Evolutionary conservation across 2,797 vertebrate species (phyloP), one percentile per base, ranked within the genome.

Genomic region (Pempheris klunzingeri): DNA sequence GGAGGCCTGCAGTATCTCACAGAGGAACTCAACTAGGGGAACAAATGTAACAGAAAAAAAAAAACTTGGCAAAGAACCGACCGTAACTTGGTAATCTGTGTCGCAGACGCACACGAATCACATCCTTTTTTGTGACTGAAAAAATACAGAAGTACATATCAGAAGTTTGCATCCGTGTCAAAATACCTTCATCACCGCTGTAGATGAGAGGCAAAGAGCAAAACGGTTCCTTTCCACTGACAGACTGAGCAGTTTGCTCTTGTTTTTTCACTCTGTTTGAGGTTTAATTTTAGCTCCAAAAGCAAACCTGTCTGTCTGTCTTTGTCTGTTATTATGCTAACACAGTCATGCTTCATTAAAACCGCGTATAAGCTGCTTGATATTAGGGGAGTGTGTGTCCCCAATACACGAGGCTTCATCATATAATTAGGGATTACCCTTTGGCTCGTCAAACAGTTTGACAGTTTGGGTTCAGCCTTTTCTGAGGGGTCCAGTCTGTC

Each of bases 361-460:
- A 61, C 30, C 4, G 30, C 3, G 38, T 79, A 74, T 84, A 91
- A 87, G 88, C 80, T 44, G 70, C 58, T 50, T 28, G 71, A 83
- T 86, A 89, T 77, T 50, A 54, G 61, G 44, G 70, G 78, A 77
- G 82, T 73, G 85, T 18, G 80, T 89, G 90, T 85, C 90, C 87
- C 49, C 74, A 82, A 88, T 90, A 86, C 71, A 52, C 5, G 1
- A 46, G 78, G 64, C 63, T 71, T 83, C 69, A 52, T 70, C 76
- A 63, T 81, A 78, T 92, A 90, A 93, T 90, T 90, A 90, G 82
- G 91, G 90, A 92, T 93, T 94, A 91, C 85, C 88, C 89, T 89
- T 89, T 85, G 10, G n/a, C 89, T 88, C 77, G 65, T 92, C 87
- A 91, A 76, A 85, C 73, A 61, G 7, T 84, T 47, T 92, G 92